Conservation (phyloP, 2,113 vertebrate species). For the Centropristis striata region DNA sequence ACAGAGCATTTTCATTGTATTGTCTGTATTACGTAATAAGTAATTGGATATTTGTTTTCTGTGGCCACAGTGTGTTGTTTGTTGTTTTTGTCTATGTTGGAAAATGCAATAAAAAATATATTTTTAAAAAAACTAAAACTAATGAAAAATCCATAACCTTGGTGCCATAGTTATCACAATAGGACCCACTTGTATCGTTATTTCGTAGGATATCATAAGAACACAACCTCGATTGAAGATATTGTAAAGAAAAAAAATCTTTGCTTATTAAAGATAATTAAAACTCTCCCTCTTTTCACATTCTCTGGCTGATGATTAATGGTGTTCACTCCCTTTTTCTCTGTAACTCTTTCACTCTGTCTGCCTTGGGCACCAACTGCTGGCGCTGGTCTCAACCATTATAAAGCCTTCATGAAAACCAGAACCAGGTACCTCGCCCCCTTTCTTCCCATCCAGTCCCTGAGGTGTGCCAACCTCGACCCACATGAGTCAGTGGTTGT, state of each 20-base stretch:
- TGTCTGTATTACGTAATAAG: too few species aligned
- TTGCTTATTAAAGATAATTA: constrained; percentile 21
- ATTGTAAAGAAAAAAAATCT: constrained; percentile 16
- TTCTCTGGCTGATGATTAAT: constrained; percentile 15
- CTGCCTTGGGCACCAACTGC: constrained; percentile 60
- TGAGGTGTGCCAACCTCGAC: constrained; percentile 48
- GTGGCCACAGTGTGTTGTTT: too few species aligned
- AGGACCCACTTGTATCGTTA: too few species aligned
- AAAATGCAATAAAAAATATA: too few species aligned
- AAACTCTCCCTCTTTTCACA: constrained; percentile 11
- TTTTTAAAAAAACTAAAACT: too few species aligned
- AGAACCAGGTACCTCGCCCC: constrained; percentile 57
- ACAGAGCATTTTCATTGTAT: too few species aligned
- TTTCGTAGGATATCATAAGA: too few species aligned
- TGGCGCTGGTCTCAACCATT: constrained; percentile 54
- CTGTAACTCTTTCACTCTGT: constrained; percentile 48
- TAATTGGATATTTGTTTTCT: too few species aligned
- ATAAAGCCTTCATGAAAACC: constrained; percentile 69
- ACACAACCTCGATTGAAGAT: constrained; percentile 11
- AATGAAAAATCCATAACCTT: too few species aligned
- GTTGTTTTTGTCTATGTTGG: too few species aligned
- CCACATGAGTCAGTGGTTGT: constrained; percentile 25
- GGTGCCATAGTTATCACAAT: too few species aligned
- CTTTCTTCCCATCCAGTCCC: constrained; percentile 34
- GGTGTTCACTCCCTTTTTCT: constrained; percentile 46